Base-by-base conservation (phyloP, 2,888 invertebrate species). In the Yponomeuta malinellus region DNA sequence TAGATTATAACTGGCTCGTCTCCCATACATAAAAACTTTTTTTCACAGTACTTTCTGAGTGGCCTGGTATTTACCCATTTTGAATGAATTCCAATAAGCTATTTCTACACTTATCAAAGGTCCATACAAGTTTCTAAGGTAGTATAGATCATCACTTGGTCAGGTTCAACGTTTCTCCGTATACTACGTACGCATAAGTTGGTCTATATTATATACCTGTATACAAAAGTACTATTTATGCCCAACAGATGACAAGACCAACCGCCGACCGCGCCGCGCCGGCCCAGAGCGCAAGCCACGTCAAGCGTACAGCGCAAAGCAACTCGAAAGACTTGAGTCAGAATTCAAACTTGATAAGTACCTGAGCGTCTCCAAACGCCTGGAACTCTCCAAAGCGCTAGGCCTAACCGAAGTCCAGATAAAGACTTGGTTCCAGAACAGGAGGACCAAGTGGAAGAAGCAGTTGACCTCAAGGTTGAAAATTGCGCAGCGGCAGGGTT, bases 341-440 rank as follows among this genome's bases (percentile, higher is more conserved):
- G 99, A 99, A 89, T 99, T 99, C 87, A 98, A 98, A 93, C 93
- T 96, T 71, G 98, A 99, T 92, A 98, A 99, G 85, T 99, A 99
- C 85, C 93, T 99, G 71, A 98, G 98, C 86, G 98, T 99, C 0
- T 97, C 97, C 79, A 99, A 98, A 85, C 93, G 99, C 71, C 96
- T 98, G 95, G 98, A 98, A 78, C 92, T 99, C 5, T 98, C 98
- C 0, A 97, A 97, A 84, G 95, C 96, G 0, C 87, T 99, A 52
- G 96, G 95, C 75, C 93, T 98, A 67, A 98, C 98, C 0, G 98
- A 98, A 89, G 67, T 70, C 0, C 98, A 98, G 89, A 98, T 98
- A 76, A 98, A 98, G 85, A 98, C 98, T 0, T 98, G 98, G 98
- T 98, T 98, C 83, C 98, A 98, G 87, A 98, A 98, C 83, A 93